Base-by-base conservation (phyloP, 2,113 vertebrate genomes). In the Cebus imitator region DNA sequence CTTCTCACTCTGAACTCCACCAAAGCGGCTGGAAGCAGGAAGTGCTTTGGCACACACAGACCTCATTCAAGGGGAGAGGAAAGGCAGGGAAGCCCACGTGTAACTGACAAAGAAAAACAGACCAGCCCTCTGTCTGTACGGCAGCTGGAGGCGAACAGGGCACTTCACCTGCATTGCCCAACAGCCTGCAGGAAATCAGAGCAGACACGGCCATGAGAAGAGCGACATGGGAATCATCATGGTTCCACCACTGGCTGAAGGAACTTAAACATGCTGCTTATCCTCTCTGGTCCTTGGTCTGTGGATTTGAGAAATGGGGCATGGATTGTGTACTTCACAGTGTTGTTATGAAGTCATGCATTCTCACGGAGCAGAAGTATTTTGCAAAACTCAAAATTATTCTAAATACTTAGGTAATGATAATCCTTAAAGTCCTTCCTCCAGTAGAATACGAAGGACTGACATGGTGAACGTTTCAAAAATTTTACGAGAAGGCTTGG, bases 81-180 rank as follows among this genome's bases (percentile, higher is more conserved):
- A 96, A 98, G 97, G 98, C 97, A 98, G 97, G 98, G 97, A 90
- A 95, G 95, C 97, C 94, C 87, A 89, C 72, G 97, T 75, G 94
- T 97, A 97, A 97, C 80, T 93, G 95, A 97, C 97, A 98, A 97
- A 98, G 97, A 96, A 97, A 98, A 98, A 97, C 96, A 96, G 94
- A 45, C 61, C 80, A 81, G 97, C 93, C 43, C 35, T 88, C 79
- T 0, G 0, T 45, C 94, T 94, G 9, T 1, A 70, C 0, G 75
- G 95, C 96, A 87, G 35, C 92, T 64, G 8, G 0, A 75, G 40
- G 55, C 57, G n/a, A 58, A 87, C 72, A 64, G 76, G 96, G 57
- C 76, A 57, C 88, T 94, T 83, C 97, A 98, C 97, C 97, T 97
- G 97, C 96, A 94, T 91, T 0, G 0, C 37, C 84, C 17, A 32